Percentiles rank a stretch among this genome's conserved stretches.
These are phyloP conservation scores for Drosophila peninsularis DNA, from an alignment of 2,888 invertebrate species.

Conservation along the genomic window DNA sequence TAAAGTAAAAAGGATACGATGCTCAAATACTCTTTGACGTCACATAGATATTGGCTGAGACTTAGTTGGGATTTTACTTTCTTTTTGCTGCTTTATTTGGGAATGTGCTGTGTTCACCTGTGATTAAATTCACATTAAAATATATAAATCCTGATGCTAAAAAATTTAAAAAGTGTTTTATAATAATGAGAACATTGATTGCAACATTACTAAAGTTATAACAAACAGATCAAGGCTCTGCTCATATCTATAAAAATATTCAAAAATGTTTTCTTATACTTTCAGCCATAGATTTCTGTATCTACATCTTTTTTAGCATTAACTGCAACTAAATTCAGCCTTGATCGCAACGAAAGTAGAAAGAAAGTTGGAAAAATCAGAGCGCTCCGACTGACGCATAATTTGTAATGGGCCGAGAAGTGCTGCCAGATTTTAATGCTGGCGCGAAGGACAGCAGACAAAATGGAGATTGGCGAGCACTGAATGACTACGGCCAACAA, in stretches of 20 bases:
- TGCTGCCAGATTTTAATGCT: constrained; percentile 54
- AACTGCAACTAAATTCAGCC: background rate
- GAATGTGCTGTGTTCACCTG: too few species aligned
- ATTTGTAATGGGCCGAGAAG: constrained; percentile 37
- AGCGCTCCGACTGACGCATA: constrained; percentile 15
- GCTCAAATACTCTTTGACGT: background rate
- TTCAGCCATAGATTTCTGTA: background rate
- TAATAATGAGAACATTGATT: too few species aligned
- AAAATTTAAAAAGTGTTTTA: too few species aligned
- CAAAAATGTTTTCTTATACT: background rate
- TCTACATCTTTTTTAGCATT: too few species aligned
- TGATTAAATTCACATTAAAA: too few species aligned
- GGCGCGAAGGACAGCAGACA: constrained; percentile 46
- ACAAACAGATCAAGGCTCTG: too few species aligned
- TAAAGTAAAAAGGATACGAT: background rate
- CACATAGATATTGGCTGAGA: background rate
- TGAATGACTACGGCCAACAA: constrained; percentile 26
- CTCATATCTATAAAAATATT: background rate
- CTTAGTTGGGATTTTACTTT: background rate
- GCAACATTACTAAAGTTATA: too few species aligned
- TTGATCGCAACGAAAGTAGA: background rate
- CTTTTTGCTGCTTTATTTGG: background rate
- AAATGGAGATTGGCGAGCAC: constrained; percentile 60
- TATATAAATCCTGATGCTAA: too few species aligned
- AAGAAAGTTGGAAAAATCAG: constrained; percentile 10